Base-by-base conservation (phyloP, 2,797 vertebrate genomes). In the Enteromius paludinosus region DNA sequence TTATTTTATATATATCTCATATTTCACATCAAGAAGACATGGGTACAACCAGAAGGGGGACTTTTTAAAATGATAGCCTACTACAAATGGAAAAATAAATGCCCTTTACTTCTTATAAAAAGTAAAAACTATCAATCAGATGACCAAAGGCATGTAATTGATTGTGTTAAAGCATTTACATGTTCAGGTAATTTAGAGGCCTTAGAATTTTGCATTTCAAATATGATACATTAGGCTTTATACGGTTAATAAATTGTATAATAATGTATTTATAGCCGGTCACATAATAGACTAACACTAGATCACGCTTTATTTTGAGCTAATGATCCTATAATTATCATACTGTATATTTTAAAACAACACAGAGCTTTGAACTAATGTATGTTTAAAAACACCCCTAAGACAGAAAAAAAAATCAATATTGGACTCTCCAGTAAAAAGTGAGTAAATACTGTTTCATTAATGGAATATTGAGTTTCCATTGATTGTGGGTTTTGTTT, bases 401-500 rank as follows among this genome's bases (percentile, higher is more conserved):
- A 41, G 33, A 43, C 43, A 43, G 47, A 59, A 68, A 59, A 2
- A 83, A 83, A 20, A 70, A 83, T 70, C 65, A n/a, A 83, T 78
- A 59, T 45, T 28, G 10, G 28, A 3, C 80, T 82, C 80, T 82
- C 33, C 62, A 43, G 61, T 43, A 45, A 75, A 64, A 82, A 66
- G 64, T 8, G 5, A 35, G 18, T 54, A 49, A n/a, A 56, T 72
- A 59, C 49, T 18, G 30, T 66, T 76, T 73, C 79, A 78, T 78
- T 85, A 72, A 45, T 54, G 45, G 66, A 10, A 47, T 47, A 77
- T 65, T 72, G 72, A 66, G 33, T 78, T 78, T 17, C 35, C 15
- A 71, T 82, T 25, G 78, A 59, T 64, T 70, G 25, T 54, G 14
- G 14, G 38, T 38, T 83, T 33, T 73, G 28, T 56, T 74, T 77